Evolutionary conservation across 2,113 vertebrate genomes (phyloP), one percentile per base, ranked within the genome.

Genomic region (Nestor notabilis): DNA sequence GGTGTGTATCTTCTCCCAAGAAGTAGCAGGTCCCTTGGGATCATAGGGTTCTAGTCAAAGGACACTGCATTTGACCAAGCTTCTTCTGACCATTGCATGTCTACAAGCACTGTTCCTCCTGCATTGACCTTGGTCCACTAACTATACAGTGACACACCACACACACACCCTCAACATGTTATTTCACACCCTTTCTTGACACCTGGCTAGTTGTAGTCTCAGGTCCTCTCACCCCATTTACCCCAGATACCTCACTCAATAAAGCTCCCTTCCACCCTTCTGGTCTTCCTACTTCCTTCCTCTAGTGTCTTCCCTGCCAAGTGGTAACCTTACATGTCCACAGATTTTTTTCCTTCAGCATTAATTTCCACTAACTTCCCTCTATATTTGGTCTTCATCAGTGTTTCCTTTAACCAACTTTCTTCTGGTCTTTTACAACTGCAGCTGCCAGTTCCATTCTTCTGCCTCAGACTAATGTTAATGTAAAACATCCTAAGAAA

Each of bases 11-110:
- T 68, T 83, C 47, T 78, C 52, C 52, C 25, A 71, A 46, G 70
- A 71, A 75, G 46, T 31, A 88, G 37, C 19, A 79, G 74, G 13
- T 68, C 17, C 27, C 60, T n/a, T 1, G 3, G 31, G 31, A 37
- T 71, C 37, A n/a, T 1, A 3, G 19, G 55, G 8, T 70, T 18
- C 29, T 70, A 25, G 35, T 47, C 17, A 56, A 39, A 74, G 31
- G 17, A 56, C 0, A 0, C 25, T 68, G 11, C 19, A 56, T 35
- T 64, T 72, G 14, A 24, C 29, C 0, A 0, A 63, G 9, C 17
- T 80, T 13, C 47, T 89, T 89, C 53, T 60, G 44, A 70, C 28
- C 43, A 13, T 3, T 52, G 8, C 16, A 44, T 11, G 31, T 79
- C 35, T 33, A 0, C 35, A 79, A 88, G 28, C n/a, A 29, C 47